Evolutionary conservation across 1,140 invertebrate species (phyloP), one percentile per base, ranked within the genome.

Genomic region (Hermetia illucens): DNA sequence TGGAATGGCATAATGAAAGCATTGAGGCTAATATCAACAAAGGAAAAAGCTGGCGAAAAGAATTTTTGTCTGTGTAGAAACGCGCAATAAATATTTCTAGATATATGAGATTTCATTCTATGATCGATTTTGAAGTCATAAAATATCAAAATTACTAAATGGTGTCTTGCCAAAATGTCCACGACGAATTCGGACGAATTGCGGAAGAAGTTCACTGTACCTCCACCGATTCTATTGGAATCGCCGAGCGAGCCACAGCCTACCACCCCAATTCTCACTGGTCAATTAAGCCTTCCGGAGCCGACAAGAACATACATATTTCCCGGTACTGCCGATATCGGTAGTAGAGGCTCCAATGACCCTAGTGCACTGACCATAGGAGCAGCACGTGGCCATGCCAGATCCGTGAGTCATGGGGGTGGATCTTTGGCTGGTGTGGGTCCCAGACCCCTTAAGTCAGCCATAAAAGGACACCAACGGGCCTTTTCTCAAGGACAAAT

Each of bases 401-500:
- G 83, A 21, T 86, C 82, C 34, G 74, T 82, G 38, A 87, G 82
- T 52, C 82, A 87, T 63, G 80, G 82, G 10, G 80, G 79, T 38
- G 66, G 71, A 19, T 65, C 58, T 19, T 66, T 65, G 21, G 63
- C 62, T 39, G 55, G 65, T 18, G 53, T 65, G 19, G 41, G 65
- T 42, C 46, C 63, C 43, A 56, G 74, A 19, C 74, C 74, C 1
- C 66, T 84, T 30, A 82, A 83, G 53, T 74, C 72, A 6, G 70
- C 71, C 0, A 63, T 68, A 56, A 74, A 74, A 40, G 65, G 74
- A 4, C 86, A 89, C 52, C 83, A 86, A 49, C 69, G 84, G 29
- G 84, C 84, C 4, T 77, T 87, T 51, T 87, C 82, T 4, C 86
- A 89, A 49, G 85, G 85, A 4, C 82, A 87, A 56, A 83, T 87